Conservation (phyloP, 2,113 vertebrate genomes). For the Eublepharis macularius region DNA sequence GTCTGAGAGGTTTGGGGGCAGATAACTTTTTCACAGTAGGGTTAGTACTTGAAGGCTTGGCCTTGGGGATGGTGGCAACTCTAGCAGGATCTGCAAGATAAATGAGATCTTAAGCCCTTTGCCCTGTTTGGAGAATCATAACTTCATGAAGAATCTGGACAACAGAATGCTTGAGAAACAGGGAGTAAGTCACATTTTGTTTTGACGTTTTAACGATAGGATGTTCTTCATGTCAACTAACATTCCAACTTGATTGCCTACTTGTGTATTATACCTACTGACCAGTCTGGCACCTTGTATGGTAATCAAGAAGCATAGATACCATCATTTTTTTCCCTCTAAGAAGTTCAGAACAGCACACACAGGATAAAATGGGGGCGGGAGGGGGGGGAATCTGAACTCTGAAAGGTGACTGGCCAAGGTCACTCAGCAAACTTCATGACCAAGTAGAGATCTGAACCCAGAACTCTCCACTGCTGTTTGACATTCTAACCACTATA, state of each 20-base stretch:
- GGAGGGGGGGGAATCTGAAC: too few relatives aligned
- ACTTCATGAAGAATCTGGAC: too few relatives aligned
- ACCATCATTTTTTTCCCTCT: too few relatives aligned
- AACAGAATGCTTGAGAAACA: not conserved
- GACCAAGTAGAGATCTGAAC: too few relatives aligned
- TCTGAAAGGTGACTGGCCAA: too few relatives aligned
- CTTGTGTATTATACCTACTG: not conserved
- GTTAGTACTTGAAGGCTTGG: not conserved
- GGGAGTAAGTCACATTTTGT: too few relatives aligned
- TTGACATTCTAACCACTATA: too few relatives aligned
- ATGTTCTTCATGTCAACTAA: not conserved
- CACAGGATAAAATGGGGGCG: too few relatives aligned
- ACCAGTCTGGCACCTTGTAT: not conserved
- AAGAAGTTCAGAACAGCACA: too few relatives aligned
- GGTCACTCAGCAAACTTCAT: too few relatives aligned
- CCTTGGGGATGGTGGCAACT: not conserved
- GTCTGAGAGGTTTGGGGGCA: slow-evolving; percentile 20
- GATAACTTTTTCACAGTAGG: slow-evolving; percentile 30
- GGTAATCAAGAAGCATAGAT: not conserved
- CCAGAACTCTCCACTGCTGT: too few relatives aligned
- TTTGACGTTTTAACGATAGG: not conserved
- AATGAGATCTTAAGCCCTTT: not conserved
- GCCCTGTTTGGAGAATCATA: not conserved
- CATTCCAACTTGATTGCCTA: not conserved
- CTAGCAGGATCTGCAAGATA: slow-evolving; percentile 9